A percentile compares a stretch with the other conserved stretches of the same genome.
Evolutionary conservation across 2,797 vertebrate genomes (phyloP).

Genomic region (Mormyrops attenuatus): DNA sequence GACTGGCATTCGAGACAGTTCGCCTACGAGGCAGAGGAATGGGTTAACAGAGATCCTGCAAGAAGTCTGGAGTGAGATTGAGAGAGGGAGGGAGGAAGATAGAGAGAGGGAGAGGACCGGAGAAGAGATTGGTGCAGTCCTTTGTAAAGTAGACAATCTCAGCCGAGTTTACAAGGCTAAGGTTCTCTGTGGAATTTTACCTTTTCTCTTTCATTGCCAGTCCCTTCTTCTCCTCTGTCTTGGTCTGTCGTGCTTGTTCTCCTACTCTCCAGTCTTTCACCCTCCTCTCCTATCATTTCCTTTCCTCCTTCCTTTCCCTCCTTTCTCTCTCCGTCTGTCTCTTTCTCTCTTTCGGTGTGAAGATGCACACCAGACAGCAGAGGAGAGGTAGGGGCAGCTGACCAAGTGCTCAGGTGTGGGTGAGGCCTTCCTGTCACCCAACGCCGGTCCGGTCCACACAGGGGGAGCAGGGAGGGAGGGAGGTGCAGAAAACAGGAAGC

Average conservation of each 20-base stretch:
- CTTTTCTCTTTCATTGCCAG: neutral
- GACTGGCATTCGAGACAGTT: neutral
- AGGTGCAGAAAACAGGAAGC: conserved; percentile 8
- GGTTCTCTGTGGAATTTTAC: conserved; percentile 1
- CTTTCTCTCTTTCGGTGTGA: neutral
- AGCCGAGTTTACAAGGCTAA: conserved; percentile 29
- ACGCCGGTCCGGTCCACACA: neutral
- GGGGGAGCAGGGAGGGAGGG: neutral
- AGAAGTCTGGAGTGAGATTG: conserved; percentile 24
- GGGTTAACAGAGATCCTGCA: conserved; percentile 16
- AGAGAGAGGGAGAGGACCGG: conserved; percentile 14
- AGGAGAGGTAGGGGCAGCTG: conserved; percentile 16
- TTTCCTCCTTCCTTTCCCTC: neutral
- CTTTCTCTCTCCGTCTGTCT: neutral
- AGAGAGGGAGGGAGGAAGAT: conserved; percentile 4
- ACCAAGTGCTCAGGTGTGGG: conserved; percentile 29
- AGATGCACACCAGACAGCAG: conserved; percentile 1
- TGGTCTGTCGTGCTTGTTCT: neutral
- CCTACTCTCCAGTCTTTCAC: neutral
- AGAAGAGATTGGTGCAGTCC: conserved; percentile 9
- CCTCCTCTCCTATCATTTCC: neutral
- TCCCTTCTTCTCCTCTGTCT: neutral
- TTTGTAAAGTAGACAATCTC: conserved; percentile 35
- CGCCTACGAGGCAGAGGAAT: neutral
- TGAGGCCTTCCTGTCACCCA: conserved; percentile 19